These are phyloP conservation scores for Drosophila simulans DNA, from an alignment of 1,140 invertebrate species.

Conservation along the genomic window DNA sequence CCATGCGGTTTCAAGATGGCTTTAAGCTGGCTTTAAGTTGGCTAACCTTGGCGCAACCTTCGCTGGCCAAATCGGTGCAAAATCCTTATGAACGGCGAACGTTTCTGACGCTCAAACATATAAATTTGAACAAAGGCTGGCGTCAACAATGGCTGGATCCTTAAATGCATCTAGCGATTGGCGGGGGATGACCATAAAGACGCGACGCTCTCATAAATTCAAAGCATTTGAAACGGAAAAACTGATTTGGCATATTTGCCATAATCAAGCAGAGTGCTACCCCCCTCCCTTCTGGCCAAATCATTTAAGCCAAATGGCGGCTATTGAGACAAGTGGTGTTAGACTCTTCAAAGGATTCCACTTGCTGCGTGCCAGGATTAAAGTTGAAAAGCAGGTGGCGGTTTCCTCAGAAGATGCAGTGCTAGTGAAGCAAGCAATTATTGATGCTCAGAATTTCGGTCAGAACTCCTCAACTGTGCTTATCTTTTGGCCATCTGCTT, in stretches of 20 bases:
- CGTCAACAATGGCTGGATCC: constrained; percentile 37
- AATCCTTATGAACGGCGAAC: constrained; percentile 64
- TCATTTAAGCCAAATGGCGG: constrained; percentile 44
- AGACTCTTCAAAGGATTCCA: not conserved
- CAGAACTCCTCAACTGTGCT: not conserved
- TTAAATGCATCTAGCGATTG: constrained; percentile 7
- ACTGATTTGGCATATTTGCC: constrained; percentile 67
- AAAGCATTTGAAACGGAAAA: constrained; percentile 73
- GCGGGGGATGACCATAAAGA: constrained; percentile 59
- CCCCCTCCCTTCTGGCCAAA: not conserved
- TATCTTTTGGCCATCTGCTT: constrained; percentile 59
- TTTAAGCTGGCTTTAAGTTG: constrained; percentile 38
- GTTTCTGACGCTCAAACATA: constrained; percentile 56
- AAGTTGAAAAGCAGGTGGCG: not conserved
- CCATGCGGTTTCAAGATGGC: not conserved
- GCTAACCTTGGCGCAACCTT: constrained; percentile 74
- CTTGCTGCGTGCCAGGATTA: constrained; percentile 34
- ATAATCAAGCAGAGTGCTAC: constrained; percentile 59
- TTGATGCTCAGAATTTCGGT: constrained; percentile 47
- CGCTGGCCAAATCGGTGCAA: constrained; percentile 10
- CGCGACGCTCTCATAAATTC: constrained; percentile 75
- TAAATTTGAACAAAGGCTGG: constrained; percentile 70
- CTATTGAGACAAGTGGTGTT: constrained; percentile 69
- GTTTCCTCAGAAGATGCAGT: not conserved
- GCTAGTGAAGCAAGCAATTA: constrained; percentile 39